Conservation (phyloP, 2,113 vertebrate genomes). For the Dunckerocampus dactyliophorus region DNA sequence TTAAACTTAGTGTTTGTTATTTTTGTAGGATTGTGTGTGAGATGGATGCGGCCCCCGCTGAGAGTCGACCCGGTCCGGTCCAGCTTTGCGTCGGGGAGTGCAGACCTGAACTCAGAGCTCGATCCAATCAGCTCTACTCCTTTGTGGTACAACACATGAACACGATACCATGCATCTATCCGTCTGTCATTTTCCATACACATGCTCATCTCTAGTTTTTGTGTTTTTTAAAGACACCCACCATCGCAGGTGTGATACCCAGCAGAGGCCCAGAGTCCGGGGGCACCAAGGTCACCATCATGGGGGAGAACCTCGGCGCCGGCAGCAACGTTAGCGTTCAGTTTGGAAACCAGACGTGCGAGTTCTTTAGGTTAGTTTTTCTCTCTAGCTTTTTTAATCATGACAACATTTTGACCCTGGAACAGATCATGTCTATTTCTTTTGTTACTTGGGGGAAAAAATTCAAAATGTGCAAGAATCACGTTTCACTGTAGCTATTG, state of each 20-base stretch:
- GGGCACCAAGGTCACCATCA: slow-evolving; percentile 92
- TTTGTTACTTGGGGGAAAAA: too few species aligned
- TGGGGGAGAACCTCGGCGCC: slow-evolving; percentile 86
- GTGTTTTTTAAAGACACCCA: slow-evolving; percentile 75
- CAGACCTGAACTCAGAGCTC: slow-evolving; percentile 87
- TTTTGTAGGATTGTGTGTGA: slow-evolving; percentile 91
- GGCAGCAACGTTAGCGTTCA: slow-evolving; percentile 87
- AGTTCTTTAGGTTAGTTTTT: slow-evolving; percentile 85
- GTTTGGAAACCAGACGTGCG: slow-evolving; percentile 95
- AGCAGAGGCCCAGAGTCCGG: slow-evolving; percentile 91
- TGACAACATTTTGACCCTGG: too few species aligned
- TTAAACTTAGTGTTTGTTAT: too few species aligned
- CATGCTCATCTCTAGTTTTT: background rate
- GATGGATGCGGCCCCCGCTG: slow-evolving; percentile 81
- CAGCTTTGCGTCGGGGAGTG: slow-evolving; percentile 93
- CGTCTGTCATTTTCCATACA: background rate
- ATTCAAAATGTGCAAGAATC: background rate
- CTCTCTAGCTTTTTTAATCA: too few species aligned
- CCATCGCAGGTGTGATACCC: slow-evolving; percentile 82
- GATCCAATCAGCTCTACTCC: slow-evolving; percentile 83
- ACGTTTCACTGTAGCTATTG: slow-evolving; percentile 5
- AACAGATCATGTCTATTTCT: too few species aligned
- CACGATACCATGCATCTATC: background rate
- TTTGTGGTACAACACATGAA: slow-evolving; percentile 83
- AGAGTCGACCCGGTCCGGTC: slow-evolving; percentile 81